Base-by-base conservation (phyloP, 2,888 invertebrate species). In the Spilarctia lutea region DNA sequence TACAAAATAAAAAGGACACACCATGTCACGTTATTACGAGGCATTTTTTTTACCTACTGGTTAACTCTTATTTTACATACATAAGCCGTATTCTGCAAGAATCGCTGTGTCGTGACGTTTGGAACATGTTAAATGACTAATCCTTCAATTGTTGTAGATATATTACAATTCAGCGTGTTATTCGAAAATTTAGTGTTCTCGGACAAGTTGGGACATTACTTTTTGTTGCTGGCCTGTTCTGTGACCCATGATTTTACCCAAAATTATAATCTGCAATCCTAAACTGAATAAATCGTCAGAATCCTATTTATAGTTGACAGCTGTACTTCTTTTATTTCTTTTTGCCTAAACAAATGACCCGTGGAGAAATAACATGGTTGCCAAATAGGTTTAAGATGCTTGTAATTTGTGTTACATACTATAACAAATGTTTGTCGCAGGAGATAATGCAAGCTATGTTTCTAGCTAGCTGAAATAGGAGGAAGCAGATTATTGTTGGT, bases 301-400 rank as follows among this genome's bases (percentile, higher is more conserved):
- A 63, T 16, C 30, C 16, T 67, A 45, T 39, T 20, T 63, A 70
- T 20, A 70, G 30, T 60, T 70, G 16, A 33, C 42, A 42, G 27
- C 20, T 27, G 20, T 33, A 69, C 27, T n/a, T 69, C n/a, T 56
- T 75, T 72, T 65, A 69, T 69, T 24, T 65, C 56, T 72, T 39
- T 66, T 65, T 65, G 66, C 39, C 24, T 30, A 39, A 71, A 68
- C n/a, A 68, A 71, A 71, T 60, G 35, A 63, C 56, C 48, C 66
- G 65, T 66, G 60, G 65, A 70, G 63, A 70, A 45, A 73, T 56
- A 35, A 35, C 35, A 66, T 24, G 45, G 66, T 67, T 73, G 72
- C 72, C 72, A 75, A 75, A 69, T 69, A 6, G 65, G 67, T 75
- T 73, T 72, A 70, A 60, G 69, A 72, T 71, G 27, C 66, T 45